Percentiles rank a stretch among this genome's conserved stretches.
Conservation (phyloP, 2,113 vertebrate genomes). For the Epinephelus cyanopodus region DNA sequence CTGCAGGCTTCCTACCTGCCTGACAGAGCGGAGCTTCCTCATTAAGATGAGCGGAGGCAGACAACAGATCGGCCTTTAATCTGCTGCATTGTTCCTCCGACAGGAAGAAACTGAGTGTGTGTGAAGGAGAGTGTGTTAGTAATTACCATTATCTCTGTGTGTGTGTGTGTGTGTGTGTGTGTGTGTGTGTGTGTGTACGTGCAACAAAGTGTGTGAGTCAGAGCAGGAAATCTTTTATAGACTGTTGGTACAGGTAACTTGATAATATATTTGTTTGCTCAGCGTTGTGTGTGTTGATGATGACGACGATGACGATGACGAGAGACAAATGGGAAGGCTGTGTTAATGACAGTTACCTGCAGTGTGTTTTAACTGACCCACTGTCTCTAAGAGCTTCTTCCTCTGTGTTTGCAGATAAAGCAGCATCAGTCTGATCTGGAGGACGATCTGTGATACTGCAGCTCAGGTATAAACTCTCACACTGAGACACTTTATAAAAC, state of each 20-base stretch:
- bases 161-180: constrained; percentile 23
- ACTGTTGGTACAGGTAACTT: background rate
- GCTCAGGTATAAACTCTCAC: constrained; percentile 37
- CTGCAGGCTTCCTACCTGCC: constrained; percentile 64
- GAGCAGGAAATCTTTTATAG: constrained; percentile 8
- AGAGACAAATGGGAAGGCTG: background rate
- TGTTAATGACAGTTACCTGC: constrained; percentile 10
- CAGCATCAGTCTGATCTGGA: constrained; percentile 57
- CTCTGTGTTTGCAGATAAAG: constrained; percentile 66
- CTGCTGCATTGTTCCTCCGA: constrained; percentile 54
- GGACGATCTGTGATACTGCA: constrained; percentile 64
- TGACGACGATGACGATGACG: background rate
- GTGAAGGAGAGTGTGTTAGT: background rate
- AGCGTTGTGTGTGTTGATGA: background rate
- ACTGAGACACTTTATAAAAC: background rate
- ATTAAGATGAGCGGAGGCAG: constrained; percentile 58
- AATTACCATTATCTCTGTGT: background rate
- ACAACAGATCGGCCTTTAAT: constrained; percentile 41
- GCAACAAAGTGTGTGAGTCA: constrained; percentile 1
- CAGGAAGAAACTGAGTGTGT: constrained; percentile 18
- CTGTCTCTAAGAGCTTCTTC: background rate
- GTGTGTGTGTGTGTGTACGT: background rate
- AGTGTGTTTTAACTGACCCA: background rate
- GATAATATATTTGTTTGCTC: background rate
- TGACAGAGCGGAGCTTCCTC: constrained; percentile 55